A percentile compares a stretch with the other conserved stretches of the same genome.
Conservation (phyloP, 2,113 vertebrate genomes). For the Bufo gargarizans region DNA sequence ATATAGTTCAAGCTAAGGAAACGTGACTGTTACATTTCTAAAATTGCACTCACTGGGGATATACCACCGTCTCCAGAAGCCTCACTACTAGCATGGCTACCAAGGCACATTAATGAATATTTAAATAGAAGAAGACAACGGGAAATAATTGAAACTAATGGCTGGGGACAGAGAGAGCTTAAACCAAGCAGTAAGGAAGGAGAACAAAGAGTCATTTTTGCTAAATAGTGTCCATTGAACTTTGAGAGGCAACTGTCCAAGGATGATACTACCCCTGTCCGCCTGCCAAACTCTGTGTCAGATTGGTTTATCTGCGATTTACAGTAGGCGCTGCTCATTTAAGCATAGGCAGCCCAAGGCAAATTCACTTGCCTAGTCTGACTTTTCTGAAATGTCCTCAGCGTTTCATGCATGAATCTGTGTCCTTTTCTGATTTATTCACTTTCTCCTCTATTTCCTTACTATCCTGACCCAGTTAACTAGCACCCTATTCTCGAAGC, state of each 20-base stretch:
- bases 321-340: slow-evolving; percentile 56
- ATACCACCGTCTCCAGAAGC: slow-evolving; percentile 39
- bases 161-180: slow-evolving; percentile 35
- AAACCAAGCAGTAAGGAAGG: slow-evolving; percentile 34
- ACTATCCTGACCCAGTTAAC: slow-evolving; percentile 52
- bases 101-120: slow-evolving; percentile 54
- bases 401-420: slow-evolving; percentile 54
- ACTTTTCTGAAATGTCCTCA: slow-evolving; percentile 47
- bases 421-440: slow-evolving; percentile 54
- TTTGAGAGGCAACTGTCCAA: slow-evolving; percentile 57
- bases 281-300: slow-evolving; percentile 53
- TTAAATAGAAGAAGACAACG: slow-evolving; percentile 57
- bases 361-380: slow-evolving; percentile 54
- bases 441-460: slow-evolving; percentile 52
- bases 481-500: slow-evolving; percentile 23
- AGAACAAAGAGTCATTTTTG: slow-evolving; percentile 34
- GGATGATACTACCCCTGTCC: slow-evolving; percentile 55
- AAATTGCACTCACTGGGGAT: slow-evolving; percentile 29
- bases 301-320: slow-evolving; percentile 57
- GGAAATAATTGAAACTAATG: slow-evolving; percentile 57
- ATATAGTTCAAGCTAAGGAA: background rate
- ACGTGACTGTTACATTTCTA: slow-evolving; percentile 36
- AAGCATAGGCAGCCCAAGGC: slow-evolving; percentile 53
- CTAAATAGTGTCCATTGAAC: slow-evolving; percentile 56
- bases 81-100: slow-evolving; percentile 34